Evolutionary conservation across 2,888 invertebrate species (phyloP), one percentile per base, ranked within the genome.

Genomic region (Lasioglossum pauxillum): DNA sequence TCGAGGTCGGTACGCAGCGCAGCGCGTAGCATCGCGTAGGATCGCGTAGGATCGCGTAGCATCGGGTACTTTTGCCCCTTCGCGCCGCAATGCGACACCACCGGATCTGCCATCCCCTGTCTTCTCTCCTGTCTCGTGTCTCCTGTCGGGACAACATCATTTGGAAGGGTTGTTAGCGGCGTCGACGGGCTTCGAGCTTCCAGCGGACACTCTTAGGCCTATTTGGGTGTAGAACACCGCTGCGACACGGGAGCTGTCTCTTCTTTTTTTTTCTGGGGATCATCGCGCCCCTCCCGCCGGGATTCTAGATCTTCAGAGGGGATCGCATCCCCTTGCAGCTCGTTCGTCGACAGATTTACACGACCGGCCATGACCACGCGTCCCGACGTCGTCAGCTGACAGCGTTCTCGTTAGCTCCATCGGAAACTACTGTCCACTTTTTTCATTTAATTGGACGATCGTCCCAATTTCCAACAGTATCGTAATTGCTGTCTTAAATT

Each of bases 21-120:
- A 41, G 19, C 67, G 67, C 67, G 64, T 64, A 64, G 7, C 16
- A 7, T 31, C 14, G 31, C 64, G 60, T 60, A 14, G 27, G 1
- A 12, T 60, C 27, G 60, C 27, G 60, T 60, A 27, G 60, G 14
- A 27, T 64, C 53, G 53, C 53, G 57, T 57, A n/a, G 64, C 64
- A 31, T 64, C 64, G 89, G 90, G 72, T 80, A 90, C 89, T 90
- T 90, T 87, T 90, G 82, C 89, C 89, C 88, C 86, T 80, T 86
- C 12, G 91, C 93, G 94, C 92, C 95, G 95, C 95, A 95, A 93
- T 95, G 95, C 95, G 95, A 94, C 95, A 94, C 92, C 93, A 92
- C 90, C 89, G 88, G 78, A 87, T 86, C 91, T 89, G 38, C 69
- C 91, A 81, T 77, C 86, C 86, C 78, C 80, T 64, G 23, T 38